A percentile compares a stretch with the other conserved stretches of the same genome.
These are phyloP conservation scores for Sinocyclocheilus grahami DNA, from an alignment of 2,113 vertebrate species.

Conservation along the genomic window DNA sequence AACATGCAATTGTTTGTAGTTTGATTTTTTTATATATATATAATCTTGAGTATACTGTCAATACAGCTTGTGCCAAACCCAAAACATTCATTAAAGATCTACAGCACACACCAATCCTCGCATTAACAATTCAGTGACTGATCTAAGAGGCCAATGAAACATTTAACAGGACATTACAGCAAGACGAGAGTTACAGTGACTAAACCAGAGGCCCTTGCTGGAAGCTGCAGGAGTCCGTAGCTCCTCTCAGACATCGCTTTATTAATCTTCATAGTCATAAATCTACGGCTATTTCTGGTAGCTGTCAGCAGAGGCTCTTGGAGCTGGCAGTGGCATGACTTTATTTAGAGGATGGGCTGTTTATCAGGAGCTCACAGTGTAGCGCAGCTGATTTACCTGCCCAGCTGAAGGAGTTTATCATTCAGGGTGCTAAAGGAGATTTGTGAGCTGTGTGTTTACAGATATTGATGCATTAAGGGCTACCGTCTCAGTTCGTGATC, in stretches of 20 bases:
- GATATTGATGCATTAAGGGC: no score
- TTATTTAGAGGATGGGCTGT: not conserved
- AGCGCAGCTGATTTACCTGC: slow-evolving; percentile 15
- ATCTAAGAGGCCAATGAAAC: slow-evolving; percentile 32
- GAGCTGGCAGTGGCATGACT: slow-evolving; percentile 9
- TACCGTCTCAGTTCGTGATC: not conserved
- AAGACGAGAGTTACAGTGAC: slow-evolving; percentile 6
- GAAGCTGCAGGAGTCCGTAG: not conserved
- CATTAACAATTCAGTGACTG: no score
- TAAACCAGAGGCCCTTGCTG: not conserved
- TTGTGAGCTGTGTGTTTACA: slow-evolving; percentile 4
- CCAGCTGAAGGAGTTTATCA: not conserved
- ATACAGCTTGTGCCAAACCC: no score
- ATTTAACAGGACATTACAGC: not conserved
- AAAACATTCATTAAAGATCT: not conserved
- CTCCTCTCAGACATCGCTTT: slow-evolving; percentile 29
- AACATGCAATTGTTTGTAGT: no score
- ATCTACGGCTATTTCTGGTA: slow-evolving; percentile 40
- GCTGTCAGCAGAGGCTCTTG: slow-evolving; percentile 36
- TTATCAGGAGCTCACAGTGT: slow-evolving; percentile 15
- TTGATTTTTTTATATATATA: no score
- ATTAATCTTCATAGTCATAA: slow-evolving; percentile 34
- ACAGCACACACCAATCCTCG: not conserved
- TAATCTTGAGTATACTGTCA: no score
- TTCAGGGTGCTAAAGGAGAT: slow-evolving; percentile 3